These are phyloP conservation scores for Oryzias dopingdopingensis DNA, from an alignment of 2,797 vertebrate genomes.

Conservation along the genomic window DNA sequence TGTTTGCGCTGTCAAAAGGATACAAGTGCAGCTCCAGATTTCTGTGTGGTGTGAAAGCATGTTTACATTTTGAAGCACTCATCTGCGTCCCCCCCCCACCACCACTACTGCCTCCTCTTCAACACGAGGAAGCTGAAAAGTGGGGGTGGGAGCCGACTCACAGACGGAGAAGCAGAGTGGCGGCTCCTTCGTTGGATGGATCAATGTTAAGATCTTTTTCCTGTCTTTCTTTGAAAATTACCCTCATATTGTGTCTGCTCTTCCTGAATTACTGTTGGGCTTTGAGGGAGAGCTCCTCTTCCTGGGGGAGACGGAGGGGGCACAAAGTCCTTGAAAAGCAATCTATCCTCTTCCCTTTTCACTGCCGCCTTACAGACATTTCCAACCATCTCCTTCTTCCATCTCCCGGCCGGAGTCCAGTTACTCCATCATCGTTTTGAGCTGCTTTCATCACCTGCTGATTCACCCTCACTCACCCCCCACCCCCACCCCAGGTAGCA, in stretches of 20 bases:
- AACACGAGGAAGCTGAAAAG: slow-evolving; percentile 8
- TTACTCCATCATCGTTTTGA: slow-evolving; percentile 62
- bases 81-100: too few relatives aligned
- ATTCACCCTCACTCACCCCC: slow-evolving; percentile 38
- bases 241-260: slow-evolving; percentile 34
- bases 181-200: slow-evolving; percentile 32
- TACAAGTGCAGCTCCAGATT: slow-evolving; percentile 16
- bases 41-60: slow-evolving; percentile 37
- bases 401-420: slow-evolving; percentile 22
- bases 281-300: slow-evolving; percentile 21
- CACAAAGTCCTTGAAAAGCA: slow-evolving; percentile 58
- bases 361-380: slow-evolving; percentile 16
- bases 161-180: slow-evolving; percentile 6
- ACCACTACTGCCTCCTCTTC: too few relatives aligned
- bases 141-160: slow-evolving; percentile 16
- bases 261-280: slow-evolving; percentile 31
- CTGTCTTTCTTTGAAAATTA: slow-evolving; percentile 29
- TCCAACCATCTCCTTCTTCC: slow-evolving; percentile 44
- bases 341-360: slow-evolving; percentile 46
- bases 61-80: slow-evolving; percentile 32
- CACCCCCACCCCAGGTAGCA: slow-evolving; percentile 24
- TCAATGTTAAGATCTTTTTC: slow-evolving; percentile 26
- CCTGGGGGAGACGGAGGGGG: neutral
- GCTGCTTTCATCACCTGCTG: slow-evolving; percentile 56
- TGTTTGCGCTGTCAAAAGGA: slow-evolving; percentile 1